Evolutionary conservation across 2,113 vertebrate species (phyloP).

Genomic region (Hyperoodon ampullatus): DNA sequence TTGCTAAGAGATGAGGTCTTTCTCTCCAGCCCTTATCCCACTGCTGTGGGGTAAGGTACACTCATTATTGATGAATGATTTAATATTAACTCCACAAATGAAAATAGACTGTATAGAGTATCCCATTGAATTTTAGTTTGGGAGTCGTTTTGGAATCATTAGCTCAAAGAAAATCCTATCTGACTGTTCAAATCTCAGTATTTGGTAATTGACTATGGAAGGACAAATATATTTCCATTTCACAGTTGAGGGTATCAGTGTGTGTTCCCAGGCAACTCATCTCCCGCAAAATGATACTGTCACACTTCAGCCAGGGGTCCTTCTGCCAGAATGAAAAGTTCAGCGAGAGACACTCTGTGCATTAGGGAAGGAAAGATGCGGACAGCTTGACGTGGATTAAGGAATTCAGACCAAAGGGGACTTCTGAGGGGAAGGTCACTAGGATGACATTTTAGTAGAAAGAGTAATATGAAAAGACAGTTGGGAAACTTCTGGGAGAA

Average conservation of each 20-base stretch:
- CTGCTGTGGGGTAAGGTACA: background rate
- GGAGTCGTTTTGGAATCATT: background rate
- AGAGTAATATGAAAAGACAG: background rate
- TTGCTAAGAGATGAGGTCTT: background rate
- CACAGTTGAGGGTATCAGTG: background rate
- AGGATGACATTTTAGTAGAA: background rate
- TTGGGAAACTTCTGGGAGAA: constrained; percentile 26
- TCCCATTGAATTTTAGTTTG: background rate
- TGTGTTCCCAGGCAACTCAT: background rate
- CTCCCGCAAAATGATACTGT: background rate
- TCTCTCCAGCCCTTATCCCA: background rate
- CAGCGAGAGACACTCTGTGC: background rate
- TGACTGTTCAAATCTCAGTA: background rate
- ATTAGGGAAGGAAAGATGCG: background rate
- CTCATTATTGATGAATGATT: background rate
- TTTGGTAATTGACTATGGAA: background rate
- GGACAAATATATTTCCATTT: background rate
- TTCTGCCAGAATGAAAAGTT: constrained; percentile 35
- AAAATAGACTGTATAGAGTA: background rate
- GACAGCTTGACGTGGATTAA: background rate
- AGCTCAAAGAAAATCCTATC: background rate
- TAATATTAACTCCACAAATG: background rate
- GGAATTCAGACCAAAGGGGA: background rate
- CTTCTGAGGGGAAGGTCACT: background rate
- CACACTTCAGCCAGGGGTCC: background rate